Evolutionary conservation across 2,113 vertebrate genomes (phyloP), one percentile per base, ranked within the genome.

Genomic region (Podilymbus podiceps): DNA sequence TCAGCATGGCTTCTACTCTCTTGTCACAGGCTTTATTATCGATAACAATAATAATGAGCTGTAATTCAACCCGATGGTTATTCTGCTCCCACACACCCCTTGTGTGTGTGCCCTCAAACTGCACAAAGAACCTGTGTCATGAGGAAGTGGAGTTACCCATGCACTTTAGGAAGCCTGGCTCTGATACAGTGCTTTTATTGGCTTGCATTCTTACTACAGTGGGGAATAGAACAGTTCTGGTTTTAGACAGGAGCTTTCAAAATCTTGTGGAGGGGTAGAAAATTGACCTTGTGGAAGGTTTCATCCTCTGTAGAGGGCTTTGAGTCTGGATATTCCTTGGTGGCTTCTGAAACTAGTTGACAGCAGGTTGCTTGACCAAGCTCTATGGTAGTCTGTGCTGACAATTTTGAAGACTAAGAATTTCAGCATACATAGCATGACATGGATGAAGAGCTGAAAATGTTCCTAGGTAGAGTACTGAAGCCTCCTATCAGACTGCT

Each of bases 31-130:
- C 62, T 82, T 93, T 95, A 81, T 97, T 90, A 78, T 88, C 11
- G 10, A 38, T 85, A 79, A 49, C 72, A 92, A 63, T 93, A 85
- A 91, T 89, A 79, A 96, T 63, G 95, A 88, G 68, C 47, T 86
- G 62, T 79, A 93, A 77, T 93, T 90, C 82, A 97, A 66, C 55
- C 64, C 90, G 66, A 58, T 42, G 76, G 76, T 62, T 59, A 0
- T 93, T 91, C 76, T 94, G 42, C 47, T 81, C 53, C 62, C 2
- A 2, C 23, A 50, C 38, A 22, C 18, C 63, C 30, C 69, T 91
- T 90, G 44, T 69, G 27, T 15, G 3, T 55, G 50, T 52, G 47
- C 47, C 66, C 56, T 84, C 33, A 15, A 33, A 24, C 71, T 81
- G 50, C 47, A 46, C 81, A 56, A 75, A 87, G 55, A 42, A 60